Conservation (phyloP, 2,797 vertebrate genomes). For the Jordanella pulchra region DNA sequence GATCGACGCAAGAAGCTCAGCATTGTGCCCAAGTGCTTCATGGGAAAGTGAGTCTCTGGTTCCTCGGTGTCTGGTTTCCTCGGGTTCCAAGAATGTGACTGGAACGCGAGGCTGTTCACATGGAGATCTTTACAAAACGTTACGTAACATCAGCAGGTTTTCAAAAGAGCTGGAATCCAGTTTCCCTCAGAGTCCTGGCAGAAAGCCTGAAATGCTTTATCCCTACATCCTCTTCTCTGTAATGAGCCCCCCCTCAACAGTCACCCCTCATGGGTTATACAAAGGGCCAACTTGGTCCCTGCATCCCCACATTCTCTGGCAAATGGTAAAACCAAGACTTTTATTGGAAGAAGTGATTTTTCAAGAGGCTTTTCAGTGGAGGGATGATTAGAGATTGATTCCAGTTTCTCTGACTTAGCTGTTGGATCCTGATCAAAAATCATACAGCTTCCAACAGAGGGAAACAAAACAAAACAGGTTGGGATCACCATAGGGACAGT, state of each 20-base stretch:
- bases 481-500: not conserved
- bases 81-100: slow-evolving; percentile 48
- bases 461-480: slow-evolving; percentile 10
- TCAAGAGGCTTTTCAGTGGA: slow-evolving; percentile 44
- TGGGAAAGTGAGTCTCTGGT: slow-evolving; percentile 93
- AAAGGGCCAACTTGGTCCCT: slow-evolving; percentile 36
- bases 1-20: slow-evolving; percentile 95
- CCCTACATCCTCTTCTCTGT: slow-evolving; percentile 48
- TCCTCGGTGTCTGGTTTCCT: slow-evolving; percentile 15
- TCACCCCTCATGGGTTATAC: slow-evolving; percentile 41
- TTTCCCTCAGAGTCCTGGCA: slow-evolving; percentile 51
- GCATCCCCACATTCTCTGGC: slow-evolving; percentile 36
- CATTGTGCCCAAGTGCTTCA: slow-evolving; percentile 96
- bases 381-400: slow-evolving; percentile 58
- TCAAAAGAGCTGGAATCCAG: slow-evolving; percentile 56
- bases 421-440: slow-evolving; percentile 50
- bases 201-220: slow-evolving; percentile 52
- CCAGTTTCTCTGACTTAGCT: slow-evolving; percentile 26
- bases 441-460: slow-evolving; percentile 23
- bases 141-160: slow-evolving; percentile 59
- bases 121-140: slow-evolving; percentile 54
- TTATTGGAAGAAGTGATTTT: slow-evolving; percentile 45
- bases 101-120: slow-evolving; percentile 47
- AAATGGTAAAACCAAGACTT: slow-evolving; percentile 36
- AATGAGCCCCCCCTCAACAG: slow-evolving; percentile 47